Base-by-base conservation (phyloP, 2,888 invertebrate species). In the Leistus spinibarbis region DNA sequence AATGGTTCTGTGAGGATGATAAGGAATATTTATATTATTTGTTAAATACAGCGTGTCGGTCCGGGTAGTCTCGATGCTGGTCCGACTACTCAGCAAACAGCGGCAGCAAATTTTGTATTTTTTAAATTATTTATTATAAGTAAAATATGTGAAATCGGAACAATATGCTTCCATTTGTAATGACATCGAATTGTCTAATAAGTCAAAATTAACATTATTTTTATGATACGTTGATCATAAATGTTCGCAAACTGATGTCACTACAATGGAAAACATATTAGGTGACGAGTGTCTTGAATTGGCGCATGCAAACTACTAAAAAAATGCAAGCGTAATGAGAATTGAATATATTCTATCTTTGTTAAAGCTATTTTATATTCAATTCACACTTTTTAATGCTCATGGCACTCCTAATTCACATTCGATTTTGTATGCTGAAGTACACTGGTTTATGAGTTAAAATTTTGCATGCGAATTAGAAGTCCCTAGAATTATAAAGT, bases 1-100 rank as follows among this genome's bases (percentile, higher is more conserved):
- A 69, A 69, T 64, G 62, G 69, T 75, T 75, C 75, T 75, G 75
- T 75, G 75, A 75, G 75, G 69, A 69, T 68, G 75, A 75, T 75
- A 66, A 57, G 10, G 56, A 53, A 13, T 66, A 5, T 40, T 40
- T 40, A 40, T 40, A 40, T 7, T 40, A 40, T 40, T 40, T 40
- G 19, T 19, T 57, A 57, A 57, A 57, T 60, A 57, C 68, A 60
- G 69, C 69, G 69, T 69, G 69, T 69, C 69, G 60, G 69, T 69
- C 69, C 16, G 53, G 54, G 53, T 17, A 40, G 69, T 69, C 69
- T 23, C 24, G 54, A 54, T 17, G n/a, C 27, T 60, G 57, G 69
- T 17, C 66, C 54, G 66, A 53, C 53, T 53, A 53, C 17, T 66
- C 53, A 66, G 27, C 54, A 53, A 66, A 20, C 54, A 64, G 10